Percentiles rank a stretch among this genome's conserved stretches.
Evolutionary conservation across 1,140 invertebrate genomes (phyloP).

Genomic region (Orussus abietinus): DNA sequence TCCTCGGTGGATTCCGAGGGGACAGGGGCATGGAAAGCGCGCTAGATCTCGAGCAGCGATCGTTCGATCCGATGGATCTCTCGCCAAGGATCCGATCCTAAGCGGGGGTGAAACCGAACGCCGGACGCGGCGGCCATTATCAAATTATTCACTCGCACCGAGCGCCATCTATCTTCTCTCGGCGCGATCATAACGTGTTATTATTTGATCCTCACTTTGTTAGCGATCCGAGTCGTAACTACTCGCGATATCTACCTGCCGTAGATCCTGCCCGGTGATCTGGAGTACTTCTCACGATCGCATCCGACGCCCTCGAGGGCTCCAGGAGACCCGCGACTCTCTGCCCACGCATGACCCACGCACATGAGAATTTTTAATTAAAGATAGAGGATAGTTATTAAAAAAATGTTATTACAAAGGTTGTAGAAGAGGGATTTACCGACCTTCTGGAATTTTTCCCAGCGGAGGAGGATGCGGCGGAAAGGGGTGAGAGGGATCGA

Average conservation of each 20-base stretch:
- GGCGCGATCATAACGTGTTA: conserved; percentile 47
- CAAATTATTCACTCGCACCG: conserved; percentile 53
- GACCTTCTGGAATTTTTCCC: not conserved
- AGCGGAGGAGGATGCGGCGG: too few relatives aligned
- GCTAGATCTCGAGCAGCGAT: conserved; percentile 45
- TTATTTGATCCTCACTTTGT: conserved; percentile 54
- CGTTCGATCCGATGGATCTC: too few relatives aligned
- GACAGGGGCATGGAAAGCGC: conserved; percentile 16
- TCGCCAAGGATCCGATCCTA: too few relatives aligned
- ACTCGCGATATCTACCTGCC: conserved; percentile 27
- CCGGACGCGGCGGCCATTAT: conserved; percentile 38
- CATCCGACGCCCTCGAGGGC: too few relatives aligned
- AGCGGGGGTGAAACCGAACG: conserved; percentile 7
- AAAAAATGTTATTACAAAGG: too few relatives aligned
- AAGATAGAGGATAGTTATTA: too few relatives aligned
- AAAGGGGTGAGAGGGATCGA: too few relatives aligned
- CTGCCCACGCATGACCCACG: too few relatives aligned
- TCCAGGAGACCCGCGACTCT: too few relatives aligned
- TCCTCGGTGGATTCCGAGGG: conserved; percentile 2
- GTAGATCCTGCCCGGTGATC: conserved; percentile 37
- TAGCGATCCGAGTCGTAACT: conserved; percentile 47
- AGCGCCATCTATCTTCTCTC: conserved; percentile 47
- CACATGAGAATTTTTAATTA: too few relatives aligned
- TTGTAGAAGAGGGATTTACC: not conserved
- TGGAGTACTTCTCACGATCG: conserved; percentile 45